Conservation (phyloP, 2,113 vertebrate genomes). For the Phoenicopterus ruber region DNA sequence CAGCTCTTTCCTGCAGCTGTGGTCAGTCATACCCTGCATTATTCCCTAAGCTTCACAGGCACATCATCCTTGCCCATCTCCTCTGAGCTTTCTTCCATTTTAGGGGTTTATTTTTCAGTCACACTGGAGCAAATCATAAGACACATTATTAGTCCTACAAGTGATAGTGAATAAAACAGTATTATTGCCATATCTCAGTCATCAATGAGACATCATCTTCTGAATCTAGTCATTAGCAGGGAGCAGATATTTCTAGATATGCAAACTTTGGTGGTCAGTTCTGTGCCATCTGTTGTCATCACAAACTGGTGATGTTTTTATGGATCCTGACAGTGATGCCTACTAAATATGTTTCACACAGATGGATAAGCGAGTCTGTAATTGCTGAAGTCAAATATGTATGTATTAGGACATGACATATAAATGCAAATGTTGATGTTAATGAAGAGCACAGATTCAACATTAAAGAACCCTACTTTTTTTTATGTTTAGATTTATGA, state of each 20-base stretch:
- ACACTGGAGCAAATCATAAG: not conserved
- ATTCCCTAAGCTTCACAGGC: not conserved
- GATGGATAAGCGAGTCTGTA: not conserved
- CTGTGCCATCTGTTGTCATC: not conserved
- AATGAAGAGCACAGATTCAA: not conserved
- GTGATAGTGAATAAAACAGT: not conserved
- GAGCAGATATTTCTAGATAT: not conserved
- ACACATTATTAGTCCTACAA: not conserved
- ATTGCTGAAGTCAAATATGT: not conserved
- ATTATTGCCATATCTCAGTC: not conserved
- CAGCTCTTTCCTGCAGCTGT: not conserved
- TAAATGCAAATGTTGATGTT: not conserved
- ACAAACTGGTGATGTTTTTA: not conserved
- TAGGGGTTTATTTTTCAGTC: not conserved
- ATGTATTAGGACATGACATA: not conserved
- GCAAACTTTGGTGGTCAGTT: not conserved
- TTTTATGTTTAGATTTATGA: not conserved
- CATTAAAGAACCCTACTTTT: not conserved
- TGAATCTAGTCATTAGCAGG: not conserved
- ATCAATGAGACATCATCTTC: not conserved
- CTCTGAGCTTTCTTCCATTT: not conserved
- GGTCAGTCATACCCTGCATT: not conserved
- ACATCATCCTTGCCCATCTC: not conserved
- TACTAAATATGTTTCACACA: not conserved
- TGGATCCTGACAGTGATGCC: not conserved